Evolutionary conservation across 2,888 invertebrate genomes (phyloP), one percentile per base, ranked within the genome.

Genomic region (Melanophora roralis): DNA sequence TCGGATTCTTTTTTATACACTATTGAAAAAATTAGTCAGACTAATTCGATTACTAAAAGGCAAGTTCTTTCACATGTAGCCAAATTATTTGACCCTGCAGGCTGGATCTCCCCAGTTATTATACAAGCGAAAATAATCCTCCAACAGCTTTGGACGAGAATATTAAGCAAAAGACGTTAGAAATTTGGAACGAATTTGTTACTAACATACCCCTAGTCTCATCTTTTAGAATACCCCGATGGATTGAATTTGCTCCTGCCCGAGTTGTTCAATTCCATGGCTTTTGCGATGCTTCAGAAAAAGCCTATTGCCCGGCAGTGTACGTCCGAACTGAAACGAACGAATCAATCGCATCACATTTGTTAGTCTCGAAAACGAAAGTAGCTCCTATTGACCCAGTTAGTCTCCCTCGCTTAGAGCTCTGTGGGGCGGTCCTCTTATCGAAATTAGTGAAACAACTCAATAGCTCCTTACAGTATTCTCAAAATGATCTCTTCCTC

Each of bases 351-450:
- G 11, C 7, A 9, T 55, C 65, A 0, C 64, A 73, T 34, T 43
- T 79, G 0, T 14, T 79, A 5, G 59, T 55, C 1, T 62, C 82
- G 6, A 82, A 83, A 60, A 71, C 62, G 1, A 83, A 78, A 16
- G 76, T 82, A 5, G 79, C 82, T 2, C 82, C 83, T 2, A 49
- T 81, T 1, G 32, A 78, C 1, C 47, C 80, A 27, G 16, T 82
- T 6, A 73, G 74, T 16, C 19, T 82, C 0, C 81, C 81, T 2
- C 59, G 77, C 32, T 21, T 82, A 16, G 81, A 82, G 21, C 73
- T 82, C 0, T 81, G 77, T 19, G 82, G 72, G 0, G 78, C 82
- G 1, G 62, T 81, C 8, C 40, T 83, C 3, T 38, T 84, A 59
- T 45, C 75, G 1, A 72, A 81, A 38, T 40, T 76, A 14, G n/a